These are phyloP conservation scores for Chionis minor DNA, from an alignment of 2,113 vertebrate genomes.

Conservation along the genomic window DNA sequence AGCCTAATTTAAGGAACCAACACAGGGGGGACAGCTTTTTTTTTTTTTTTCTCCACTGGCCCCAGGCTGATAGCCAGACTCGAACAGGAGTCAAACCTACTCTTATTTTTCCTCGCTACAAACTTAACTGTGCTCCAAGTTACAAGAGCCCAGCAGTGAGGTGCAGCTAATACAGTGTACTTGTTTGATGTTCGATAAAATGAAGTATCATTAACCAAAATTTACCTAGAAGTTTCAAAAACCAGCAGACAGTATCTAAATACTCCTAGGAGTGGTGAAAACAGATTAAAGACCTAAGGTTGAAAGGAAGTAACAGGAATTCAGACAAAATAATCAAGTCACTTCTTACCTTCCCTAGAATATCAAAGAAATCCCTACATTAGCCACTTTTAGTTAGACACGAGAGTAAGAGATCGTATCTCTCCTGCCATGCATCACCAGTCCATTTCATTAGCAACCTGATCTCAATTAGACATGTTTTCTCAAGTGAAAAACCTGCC, in stretches of 20 bases:
- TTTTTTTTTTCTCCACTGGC: background rate
- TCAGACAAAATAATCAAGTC: background rate
- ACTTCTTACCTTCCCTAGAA: background rate
- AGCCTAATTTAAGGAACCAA: conserved; percentile 70
- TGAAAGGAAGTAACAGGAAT: background rate
- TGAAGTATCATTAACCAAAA: background rate
- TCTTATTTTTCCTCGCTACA: background rate
- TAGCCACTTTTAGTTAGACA: background rate
- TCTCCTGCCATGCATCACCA: background rate
- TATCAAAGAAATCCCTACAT: background rate
- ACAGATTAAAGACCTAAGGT: background rate
- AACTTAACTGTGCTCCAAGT: background rate
- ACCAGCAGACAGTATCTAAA: background rate
- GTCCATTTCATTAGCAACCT: background rate
- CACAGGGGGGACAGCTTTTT: background rate
- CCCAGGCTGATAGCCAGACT: background rate
- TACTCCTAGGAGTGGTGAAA: background rate
- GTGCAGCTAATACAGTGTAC: background rate
- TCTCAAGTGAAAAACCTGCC: background rate
- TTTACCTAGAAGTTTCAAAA: background rate
- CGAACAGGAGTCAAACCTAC: background rate
- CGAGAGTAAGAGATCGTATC: background rate
- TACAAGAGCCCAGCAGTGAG: background rate
- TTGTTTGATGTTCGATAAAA: background rate
- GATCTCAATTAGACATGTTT: background rate